Percentiles rank a stretch among this genome's conserved stretches.
These are phyloP conservation scores for Tachyglossus aculeatus DNA, from an alignment of 2,797 vertebrate species.

Conservation along the genomic window DNA sequence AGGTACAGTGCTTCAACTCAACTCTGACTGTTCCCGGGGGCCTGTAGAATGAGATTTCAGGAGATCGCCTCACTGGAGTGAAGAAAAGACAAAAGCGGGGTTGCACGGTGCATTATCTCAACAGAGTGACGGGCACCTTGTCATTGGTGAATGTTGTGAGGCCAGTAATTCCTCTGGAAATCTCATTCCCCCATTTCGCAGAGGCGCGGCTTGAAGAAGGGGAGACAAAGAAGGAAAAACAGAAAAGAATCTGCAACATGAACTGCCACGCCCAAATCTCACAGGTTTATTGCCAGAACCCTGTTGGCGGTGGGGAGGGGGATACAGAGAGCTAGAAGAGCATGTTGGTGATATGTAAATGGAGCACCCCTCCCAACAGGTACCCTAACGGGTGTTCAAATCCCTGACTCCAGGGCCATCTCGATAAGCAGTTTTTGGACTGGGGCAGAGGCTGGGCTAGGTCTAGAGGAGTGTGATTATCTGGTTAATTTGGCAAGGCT, in stretches of 20 bases:
- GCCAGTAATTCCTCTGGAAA: slow-evolving; percentile 17
- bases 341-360: slow-evolving; percentile 23
- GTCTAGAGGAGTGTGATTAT: slow-evolving; percentile 49
- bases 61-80: too few relatives aligned
- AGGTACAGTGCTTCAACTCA: too few relatives aligned
- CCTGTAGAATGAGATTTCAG: too few relatives aligned
- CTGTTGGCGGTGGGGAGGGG: background rate
- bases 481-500: slow-evolving; percentile 34
- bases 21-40: too few relatives aligned
- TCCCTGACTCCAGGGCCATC: slow-evolving; percentile 17
- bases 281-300: background rate
- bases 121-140: background rate
- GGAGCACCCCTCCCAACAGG: background rate
- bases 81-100: background rate
- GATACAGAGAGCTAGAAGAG: background rate
- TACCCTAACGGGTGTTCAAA: slow-evolving; percentile 23
- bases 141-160: background rate
- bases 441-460: background rate
- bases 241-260: background rate
- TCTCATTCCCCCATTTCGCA: background rate
- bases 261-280: background rate
- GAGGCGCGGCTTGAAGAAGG: slow-evolving; percentile 1
- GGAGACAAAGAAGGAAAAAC: slow-evolving; percentile 33
- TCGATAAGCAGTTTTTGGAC: slow-evolving; percentile 6
- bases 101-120: background rate